These are phyloP conservation scores for Tetragonula carbonaria DNA, from an alignment of 2,888 invertebrate genomes.

Conservation along the genomic window DNA sequence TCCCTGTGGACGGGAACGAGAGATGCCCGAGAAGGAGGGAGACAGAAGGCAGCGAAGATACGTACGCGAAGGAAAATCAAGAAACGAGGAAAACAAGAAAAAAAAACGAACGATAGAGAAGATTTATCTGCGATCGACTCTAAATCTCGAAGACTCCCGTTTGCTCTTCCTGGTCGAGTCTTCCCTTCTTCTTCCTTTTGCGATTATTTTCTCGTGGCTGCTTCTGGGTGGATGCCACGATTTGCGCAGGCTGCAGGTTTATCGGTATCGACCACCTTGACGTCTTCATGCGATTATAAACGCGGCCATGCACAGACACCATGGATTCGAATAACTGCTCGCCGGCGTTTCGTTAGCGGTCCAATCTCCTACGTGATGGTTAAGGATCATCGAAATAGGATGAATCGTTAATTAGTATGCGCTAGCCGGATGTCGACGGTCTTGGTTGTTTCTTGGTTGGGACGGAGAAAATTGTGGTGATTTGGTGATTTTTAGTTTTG, in stretches of 20 bases:
- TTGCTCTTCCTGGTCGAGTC: conserved; percentile 1
- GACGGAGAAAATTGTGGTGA: background rate
- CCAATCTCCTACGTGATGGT: conserved; percentile 27
- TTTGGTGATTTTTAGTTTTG: background rate
- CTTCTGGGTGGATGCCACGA: conserved; percentile 11
- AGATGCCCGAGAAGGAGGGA: background rate
- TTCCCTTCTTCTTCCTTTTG: background rate
- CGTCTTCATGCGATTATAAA: conserved; percentile 53
- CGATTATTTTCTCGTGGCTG: conserved; percentile 21
- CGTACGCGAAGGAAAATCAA: background rate
- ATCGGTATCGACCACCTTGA: conserved; percentile 31
- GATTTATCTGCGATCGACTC: conserved; percentile 24
- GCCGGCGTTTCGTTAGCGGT: conserved; percentile 27
- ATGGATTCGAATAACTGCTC: conserved; percentile 32
- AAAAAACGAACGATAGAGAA: too few species aligned
- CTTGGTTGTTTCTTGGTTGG: background rate
- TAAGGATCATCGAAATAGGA: conserved; percentile 27
- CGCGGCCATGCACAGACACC: conserved; percentile 20
- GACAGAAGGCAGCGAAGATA: background rate
- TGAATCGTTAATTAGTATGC: conserved; percentile 45
- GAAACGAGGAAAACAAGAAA: background rate
- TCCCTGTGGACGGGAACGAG: background rate
- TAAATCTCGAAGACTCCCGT: conserved; percentile 21
- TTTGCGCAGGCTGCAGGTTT: conserved; percentile 23
- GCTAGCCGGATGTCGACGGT: background rate